Evolutionary conservation across 2,888 invertebrate genomes (phyloP), one percentile per base, ranked within the genome.

Genomic region (Graphium colonna): DNA sequence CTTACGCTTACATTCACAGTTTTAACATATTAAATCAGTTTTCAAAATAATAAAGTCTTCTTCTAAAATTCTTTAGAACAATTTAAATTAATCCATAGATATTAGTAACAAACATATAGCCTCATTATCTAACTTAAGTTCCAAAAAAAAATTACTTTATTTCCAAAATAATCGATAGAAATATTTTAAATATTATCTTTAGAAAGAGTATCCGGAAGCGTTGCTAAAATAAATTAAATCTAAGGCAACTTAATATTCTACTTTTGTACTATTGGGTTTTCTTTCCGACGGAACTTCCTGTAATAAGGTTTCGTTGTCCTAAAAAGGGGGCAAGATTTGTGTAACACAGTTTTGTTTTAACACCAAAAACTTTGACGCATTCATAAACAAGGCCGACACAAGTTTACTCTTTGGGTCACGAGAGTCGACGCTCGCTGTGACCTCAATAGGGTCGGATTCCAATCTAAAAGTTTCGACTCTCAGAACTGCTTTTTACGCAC

Each of bases 381-480:
- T 69, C 63, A 71, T 69, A 77, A 82, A 82, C 81, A 81, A 81
- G 85, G 82, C 76, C 79, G 72, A 68, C 62, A 73, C 72, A 67
- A 75, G 71, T 68, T 38, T 28, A 67, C 64, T 77, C 75, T 82
- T 71, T 85, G 76, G 87, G 86, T 82, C 88, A 80, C 75, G 73
- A 77, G 73, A 71, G 73, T 63, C 69, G 75, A 63, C 77, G 68
- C 68, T 71, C 68, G 64, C 68, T 56, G 62, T 75, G 86, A 79
- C 88, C 88, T 86, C 86, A 77, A 82, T 86, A 71, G 68, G 76
- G 70, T 73, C 71, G 71, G 68, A 85, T 83, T 85, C 83, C 82
- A 79, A 75, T 73, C 75, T 65, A 68, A 74, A 69, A 66, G 68
- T 67, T 69, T 55, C 56, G 67, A 65, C 69, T 75, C 71, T 38